Base-by-base conservation (phyloP, 2,113 vertebrate species). In the Lamprotornis superbus region DNA sequence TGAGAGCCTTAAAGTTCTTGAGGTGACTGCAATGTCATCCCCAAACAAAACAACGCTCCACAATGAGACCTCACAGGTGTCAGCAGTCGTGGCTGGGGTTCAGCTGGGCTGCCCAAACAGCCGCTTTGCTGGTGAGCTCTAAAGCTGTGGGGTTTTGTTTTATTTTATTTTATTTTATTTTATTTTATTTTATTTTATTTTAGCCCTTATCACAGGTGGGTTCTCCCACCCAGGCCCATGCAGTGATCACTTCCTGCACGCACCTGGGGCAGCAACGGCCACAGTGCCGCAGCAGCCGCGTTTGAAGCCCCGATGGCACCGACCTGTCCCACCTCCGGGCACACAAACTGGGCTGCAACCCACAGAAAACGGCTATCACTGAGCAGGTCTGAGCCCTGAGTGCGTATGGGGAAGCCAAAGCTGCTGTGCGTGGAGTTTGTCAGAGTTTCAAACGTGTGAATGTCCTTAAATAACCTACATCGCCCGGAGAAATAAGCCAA, bases 381-480 rank as follows among this genome's bases (percentile, higher is more conserved):
- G 65, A 25, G 27, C 83, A 49, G 46, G 28, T 52, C 49, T 46
- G 49, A 68, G 78, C 78, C 82, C n/a, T 12, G 4, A 81, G 73
- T 53, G 90, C 35, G 67, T 71, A 31, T 17, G 37, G 73, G 42
- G 49, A 88, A 85, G 87, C 61, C 40, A 85, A 89, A 75, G 52
- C 82, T 89, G 86, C 65, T 14, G 30, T 24, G 27, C 53, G 22
- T 86, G 75, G 65, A 88, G 85, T 90, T 89, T 94, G 91, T 91
- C 65, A 71, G 92, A 40, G 88, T 68, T 90, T 85, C 87, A 44
- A 90, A 94, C 7, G 94, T 94, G 94, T 91, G 96, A 95, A 96
- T 98, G 98, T 98, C 98, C 98, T 98, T 83, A 98, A 97, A 97
- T 98, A 98, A 98, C 98, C 97, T 77, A 70, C 95, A 84, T 93